Conservation (phyloP, 2,888 invertebrate genomes). For the Leucoptera coffeella region DNA sequence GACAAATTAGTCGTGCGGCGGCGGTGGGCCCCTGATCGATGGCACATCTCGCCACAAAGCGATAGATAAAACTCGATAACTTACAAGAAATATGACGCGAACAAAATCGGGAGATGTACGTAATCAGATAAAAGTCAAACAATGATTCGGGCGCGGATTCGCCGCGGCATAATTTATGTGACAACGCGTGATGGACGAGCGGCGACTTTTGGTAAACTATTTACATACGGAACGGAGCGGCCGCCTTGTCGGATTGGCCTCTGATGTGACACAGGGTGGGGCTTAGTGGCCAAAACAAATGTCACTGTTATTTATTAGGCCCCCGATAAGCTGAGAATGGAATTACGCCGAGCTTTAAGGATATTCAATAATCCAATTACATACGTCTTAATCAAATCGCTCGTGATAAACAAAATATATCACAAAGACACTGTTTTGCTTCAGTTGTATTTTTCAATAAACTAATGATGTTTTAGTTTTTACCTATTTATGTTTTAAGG, state of each 20-base stretch:
- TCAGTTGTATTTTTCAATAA: too few relatives aligned
- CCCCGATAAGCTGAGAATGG: conserved; percentile 41
- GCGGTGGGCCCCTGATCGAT: conserved; percentile 43
- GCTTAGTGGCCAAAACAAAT: conserved; percentile 51
- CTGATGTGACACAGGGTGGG: conserved; percentile 49
- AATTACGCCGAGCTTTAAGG: conserved; percentile 16
- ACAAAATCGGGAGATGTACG: conserved; percentile 54
- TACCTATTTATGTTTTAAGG: too few relatives aligned
- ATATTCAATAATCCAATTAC: too few relatives aligned
- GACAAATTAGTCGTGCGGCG: conserved; percentile 44
- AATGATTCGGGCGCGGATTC: conserved; percentile 54
- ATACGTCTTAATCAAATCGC: too few relatives aligned
- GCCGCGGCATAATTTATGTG: conserved; percentile 55
- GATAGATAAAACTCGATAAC: conserved; percentile 52
- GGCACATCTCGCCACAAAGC: conserved; percentile 47
- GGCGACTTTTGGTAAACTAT: conserved; percentile 54
- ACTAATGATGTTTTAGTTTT: too few relatives aligned
- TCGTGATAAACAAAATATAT: too few relatives aligned
- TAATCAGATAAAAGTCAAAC: conserved; percentile 55
- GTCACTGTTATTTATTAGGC: conserved; percentile 52
- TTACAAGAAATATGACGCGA: conserved; percentile 53
- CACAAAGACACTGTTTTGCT: too few relatives aligned
- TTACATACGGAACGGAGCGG: conserved; percentile 43
- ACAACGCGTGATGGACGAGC: conserved; percentile 53
- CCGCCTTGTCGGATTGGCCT: conserved; percentile 45